These are phyloP conservation scores for Tragelaphus eurycerus DNA, from an alignment of 2,797 vertebrate genomes.

Conservation along the genomic window DNA sequence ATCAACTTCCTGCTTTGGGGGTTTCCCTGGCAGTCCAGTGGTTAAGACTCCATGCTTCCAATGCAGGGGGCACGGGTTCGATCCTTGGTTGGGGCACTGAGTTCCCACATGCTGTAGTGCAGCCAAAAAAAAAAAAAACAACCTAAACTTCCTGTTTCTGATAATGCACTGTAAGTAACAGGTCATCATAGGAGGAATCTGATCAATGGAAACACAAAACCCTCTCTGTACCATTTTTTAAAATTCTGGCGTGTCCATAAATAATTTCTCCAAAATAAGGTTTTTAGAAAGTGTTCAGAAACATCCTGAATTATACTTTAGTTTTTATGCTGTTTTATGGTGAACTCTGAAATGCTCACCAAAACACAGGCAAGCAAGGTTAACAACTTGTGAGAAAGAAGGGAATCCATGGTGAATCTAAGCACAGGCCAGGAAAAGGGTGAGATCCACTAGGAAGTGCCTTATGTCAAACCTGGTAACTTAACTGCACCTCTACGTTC, in stretches of 20 bases:
- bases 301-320: neutral
- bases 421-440: neutral
- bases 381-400: neutral
- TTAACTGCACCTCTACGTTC: neutral
- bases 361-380: neutral
- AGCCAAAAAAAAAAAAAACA: neutral
- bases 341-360: neutral
- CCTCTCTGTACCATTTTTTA: neutral
- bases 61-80: neutral
- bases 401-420: neutral
- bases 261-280: neutral
- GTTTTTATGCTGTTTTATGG: neutral
- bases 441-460: neutral
- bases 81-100: neutral
- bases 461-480: neutral
- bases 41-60: neutral
- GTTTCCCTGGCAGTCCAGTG: neutral
- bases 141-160: neutral
- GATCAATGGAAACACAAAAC: neutral
- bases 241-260: neutral
- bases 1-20: neutral
- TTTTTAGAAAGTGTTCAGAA: neutral
- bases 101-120: neutral
- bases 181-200: neutral
- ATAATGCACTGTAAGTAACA: neutral